phyloP scores from a whole-genome alignment of 1,140 invertebrate species.

The Macrostomum lignano region DNA sequence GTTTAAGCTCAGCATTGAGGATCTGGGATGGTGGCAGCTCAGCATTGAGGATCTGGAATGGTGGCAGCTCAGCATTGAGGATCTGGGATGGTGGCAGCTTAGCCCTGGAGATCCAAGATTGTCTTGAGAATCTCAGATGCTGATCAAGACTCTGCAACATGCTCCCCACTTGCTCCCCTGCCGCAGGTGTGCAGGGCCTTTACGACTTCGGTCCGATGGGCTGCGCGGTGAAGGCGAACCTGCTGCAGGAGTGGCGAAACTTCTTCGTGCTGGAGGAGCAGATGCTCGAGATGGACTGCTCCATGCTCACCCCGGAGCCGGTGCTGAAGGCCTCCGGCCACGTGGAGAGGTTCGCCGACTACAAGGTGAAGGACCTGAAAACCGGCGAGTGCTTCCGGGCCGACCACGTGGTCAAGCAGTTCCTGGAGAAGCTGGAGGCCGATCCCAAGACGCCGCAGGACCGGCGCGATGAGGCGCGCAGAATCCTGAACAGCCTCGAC shows the following conservation, averaged over 20 bases:
- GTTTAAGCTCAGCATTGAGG: no score
- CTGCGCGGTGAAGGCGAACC: constrained; percentile 79
- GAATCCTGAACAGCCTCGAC: constrained; percentile 34
- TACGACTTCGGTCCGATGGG: constrained; percentile 99
- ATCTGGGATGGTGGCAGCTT: no score
- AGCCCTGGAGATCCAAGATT: no score
- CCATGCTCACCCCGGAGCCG: constrained; percentile 74
- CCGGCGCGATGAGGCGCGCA: background rate
- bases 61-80: no score
- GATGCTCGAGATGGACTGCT: constrained; percentile 93
- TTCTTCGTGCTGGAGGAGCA: constrained; percentile 88
- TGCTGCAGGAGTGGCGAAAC: constrained; percentile 66
- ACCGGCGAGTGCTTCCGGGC: constrained; percentile 82
- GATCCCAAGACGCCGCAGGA: background rate
- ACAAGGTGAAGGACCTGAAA: constrained; percentile 90
- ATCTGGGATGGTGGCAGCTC: no score
- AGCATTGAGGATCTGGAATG: no score
- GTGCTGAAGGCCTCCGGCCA: constrained; percentile 91
- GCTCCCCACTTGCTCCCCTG: no score
- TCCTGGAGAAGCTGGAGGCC: background rate
- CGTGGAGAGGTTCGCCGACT: constrained; percentile 87
- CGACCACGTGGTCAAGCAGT: constrained; percentile 76
- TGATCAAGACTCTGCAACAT: no score
- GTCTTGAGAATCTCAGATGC: no score
- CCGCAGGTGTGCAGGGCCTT: constrained; percentile 44